Conservation (phyloP, 2,888 invertebrate genomes). For the Latrodectus hesperus region DNA sequence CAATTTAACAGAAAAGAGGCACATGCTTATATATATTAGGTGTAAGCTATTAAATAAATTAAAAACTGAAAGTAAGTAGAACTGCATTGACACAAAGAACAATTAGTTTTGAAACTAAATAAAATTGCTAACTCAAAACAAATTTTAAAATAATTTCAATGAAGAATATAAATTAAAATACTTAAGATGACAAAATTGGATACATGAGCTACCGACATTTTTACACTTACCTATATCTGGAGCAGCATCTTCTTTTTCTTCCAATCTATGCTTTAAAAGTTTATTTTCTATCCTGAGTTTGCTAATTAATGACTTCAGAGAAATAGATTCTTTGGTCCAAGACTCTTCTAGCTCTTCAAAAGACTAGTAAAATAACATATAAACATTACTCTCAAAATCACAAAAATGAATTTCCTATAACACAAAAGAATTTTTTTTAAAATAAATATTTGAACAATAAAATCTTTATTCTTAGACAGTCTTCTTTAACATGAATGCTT, state of each 20-base stretch:
- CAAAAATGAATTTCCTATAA: too few species aligned
- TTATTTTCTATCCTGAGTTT: slow-evolving; percentile 91
- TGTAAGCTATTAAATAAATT: background rate
- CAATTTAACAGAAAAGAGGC: too few species aligned
- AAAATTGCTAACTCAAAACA: background rate
- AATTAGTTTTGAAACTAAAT: background rate
- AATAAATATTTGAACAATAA: too few species aligned
- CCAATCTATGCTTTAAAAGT: slow-evolving; percentile 4
- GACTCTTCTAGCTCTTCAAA: slow-evolving; percentile 96
- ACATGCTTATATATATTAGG: too few species aligned
- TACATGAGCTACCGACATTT: too few species aligned
- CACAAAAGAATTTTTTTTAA: too few species aligned
- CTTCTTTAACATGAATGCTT: too few species aligned
- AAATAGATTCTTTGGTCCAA: slow-evolving; percentile 93
- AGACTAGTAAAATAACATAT: slow-evolving; percentile 77
- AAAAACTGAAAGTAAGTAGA: background rate
- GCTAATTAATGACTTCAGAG: slow-evolving; percentile 87
- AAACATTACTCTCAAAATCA: background rate
- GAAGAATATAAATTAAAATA: too few species aligned
- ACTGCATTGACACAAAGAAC: background rate
- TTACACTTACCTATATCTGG: slow-evolving; percentile 32
- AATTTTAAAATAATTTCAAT: too few species aligned
- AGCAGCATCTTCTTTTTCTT: slow-evolving; percentile 18
- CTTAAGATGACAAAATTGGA: too few species aligned
- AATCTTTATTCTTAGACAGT: too few species aligned